Percentiles rank a stretch among this genome's conserved stretches.
These are phyloP conservation scores for Hermetia illucens DNA, from an alignment of 1,140 invertebrate species.

Conservation along the genomic window DNA sequence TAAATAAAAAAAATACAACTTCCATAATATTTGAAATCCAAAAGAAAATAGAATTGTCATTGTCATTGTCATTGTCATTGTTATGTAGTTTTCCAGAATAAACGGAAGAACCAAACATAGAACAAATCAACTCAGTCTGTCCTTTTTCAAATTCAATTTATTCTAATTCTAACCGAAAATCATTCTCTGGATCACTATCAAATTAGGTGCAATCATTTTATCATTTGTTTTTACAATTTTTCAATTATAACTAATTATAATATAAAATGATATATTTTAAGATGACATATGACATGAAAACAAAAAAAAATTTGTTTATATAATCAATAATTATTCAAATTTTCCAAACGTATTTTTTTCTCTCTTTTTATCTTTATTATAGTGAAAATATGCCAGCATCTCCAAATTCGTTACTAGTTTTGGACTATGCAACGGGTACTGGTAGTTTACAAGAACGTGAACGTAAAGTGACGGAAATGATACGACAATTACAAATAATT, in stretches of 20 bases:
- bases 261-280: conserved; percentile 1
- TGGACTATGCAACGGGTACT: not conserved
- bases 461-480: conserved; percentile 65
- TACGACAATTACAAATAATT: conserved; percentile 63
- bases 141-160: too few species aligned
- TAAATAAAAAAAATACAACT: too few species aligned
- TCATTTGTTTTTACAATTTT: conserved; percentile 2
- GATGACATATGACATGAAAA: not conserved
- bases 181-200: too few species aligned
- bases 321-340: not conserved
- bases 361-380: conserved; percentile 1
- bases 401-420: not conserved
- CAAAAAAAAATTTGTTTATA: not conserved
- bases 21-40: too few species aligned
- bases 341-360: not conserved
- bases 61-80: too few species aligned
- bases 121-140: too few species aligned
- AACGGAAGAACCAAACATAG: too few species aligned
- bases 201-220: too few species aligned
- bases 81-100: too few species aligned
- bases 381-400: conserved; percentile 3
- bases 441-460: conserved; percentile 56
- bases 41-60: too few species aligned
- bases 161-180: too few species aligned
- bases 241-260: not conserved